phyloP scores from a whole-genome alignment of 1,140 invertebrate genomes.

The Drosophila prosaltans region DNA sequence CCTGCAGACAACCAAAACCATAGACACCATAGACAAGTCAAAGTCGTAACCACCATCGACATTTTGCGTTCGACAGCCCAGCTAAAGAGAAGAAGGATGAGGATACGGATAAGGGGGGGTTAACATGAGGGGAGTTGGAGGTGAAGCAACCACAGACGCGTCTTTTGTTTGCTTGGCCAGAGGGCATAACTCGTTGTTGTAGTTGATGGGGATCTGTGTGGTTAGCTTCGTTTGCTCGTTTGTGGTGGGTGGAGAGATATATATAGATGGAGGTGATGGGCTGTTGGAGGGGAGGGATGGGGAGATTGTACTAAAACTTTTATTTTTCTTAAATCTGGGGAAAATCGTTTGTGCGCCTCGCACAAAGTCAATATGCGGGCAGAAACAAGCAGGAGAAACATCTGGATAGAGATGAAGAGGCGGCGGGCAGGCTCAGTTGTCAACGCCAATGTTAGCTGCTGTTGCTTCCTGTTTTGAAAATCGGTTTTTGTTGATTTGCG shows the following conservation, averaged over 20 bases:
- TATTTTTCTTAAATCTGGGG: constrained; percentile 77
- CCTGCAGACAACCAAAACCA: constrained; percentile 38
- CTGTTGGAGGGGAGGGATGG: constrained; percentile 12
- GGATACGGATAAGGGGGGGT: neutral
- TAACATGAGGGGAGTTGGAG: constrained; percentile 11
- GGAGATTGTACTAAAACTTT: constrained; percentile 67
- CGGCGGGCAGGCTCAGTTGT: constrained; percentile 20
- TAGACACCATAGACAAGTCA: constrained; percentile 46
- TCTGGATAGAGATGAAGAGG: no score
- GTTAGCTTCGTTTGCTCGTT: constrained; percentile 62
- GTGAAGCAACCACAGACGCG: constrained; percentile 70
- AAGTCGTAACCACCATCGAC: constrained; percentile 39
- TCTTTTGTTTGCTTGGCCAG: constrained; percentile 77
- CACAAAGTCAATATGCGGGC: constrained; percentile 78
- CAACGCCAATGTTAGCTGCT: constrained; percentile 47
- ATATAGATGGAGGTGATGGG: constrained; percentile 21
- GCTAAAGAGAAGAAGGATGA: neutral
- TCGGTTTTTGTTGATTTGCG: constrained; percentile 80
- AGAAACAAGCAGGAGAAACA: constrained; percentile 9
- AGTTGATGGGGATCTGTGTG: constrained; percentile 25
- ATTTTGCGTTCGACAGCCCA: constrained; percentile 52
- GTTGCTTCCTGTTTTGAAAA: constrained; percentile 74
- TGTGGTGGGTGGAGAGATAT: constrained; percentile 5
- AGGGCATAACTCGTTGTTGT: constrained; percentile 34
- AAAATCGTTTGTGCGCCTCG: constrained; percentile 71